Conservation (phyloP, 1,140 invertebrate genomes). For the Calycopis cecrops region DNA sequence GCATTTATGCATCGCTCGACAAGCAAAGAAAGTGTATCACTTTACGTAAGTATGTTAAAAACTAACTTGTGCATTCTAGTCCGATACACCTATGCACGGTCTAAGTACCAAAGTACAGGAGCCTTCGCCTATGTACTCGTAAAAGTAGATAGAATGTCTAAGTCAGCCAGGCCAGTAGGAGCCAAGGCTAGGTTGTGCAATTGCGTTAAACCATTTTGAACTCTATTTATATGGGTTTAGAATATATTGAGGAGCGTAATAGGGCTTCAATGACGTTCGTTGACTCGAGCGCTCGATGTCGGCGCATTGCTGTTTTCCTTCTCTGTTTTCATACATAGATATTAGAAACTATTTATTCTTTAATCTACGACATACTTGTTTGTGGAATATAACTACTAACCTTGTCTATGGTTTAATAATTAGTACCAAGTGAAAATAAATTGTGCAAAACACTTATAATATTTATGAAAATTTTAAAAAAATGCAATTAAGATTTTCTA, state of each 20-base stretch:
- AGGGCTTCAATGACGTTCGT: slow-evolving; percentile 71
- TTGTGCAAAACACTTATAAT: too few relatives aligned
- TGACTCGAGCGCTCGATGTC: slow-evolving; percentile 72
- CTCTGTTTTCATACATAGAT: slow-evolving; percentile 72
- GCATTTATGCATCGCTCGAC: background rate
- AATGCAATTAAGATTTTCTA: too few relatives aligned
- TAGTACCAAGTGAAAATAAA: background rate
- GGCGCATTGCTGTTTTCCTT: slow-evolving; percentile 73
- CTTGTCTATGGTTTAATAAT: slow-evolving; percentile 22
- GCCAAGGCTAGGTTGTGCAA: slow-evolving; percentile 69
- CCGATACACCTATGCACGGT: slow-evolving; percentile 46
- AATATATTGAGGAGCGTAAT: slow-evolving; percentile 32
- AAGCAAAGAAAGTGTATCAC: slow-evolving; percentile 27
- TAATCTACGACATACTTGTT: slow-evolving; percentile 31
- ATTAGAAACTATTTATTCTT: slow-evolving; percentile 66
- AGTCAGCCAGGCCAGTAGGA: slow-evolving; percentile 73
- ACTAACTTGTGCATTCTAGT: slow-evolving; percentile 39
- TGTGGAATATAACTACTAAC: slow-evolving; percentile 30
- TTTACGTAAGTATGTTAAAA: slow-evolving; percentile 36
- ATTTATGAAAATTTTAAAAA: too few relatives aligned
- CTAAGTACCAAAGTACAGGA: slow-evolving; percentile 61
- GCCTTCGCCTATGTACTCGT: slow-evolving; percentile 70
- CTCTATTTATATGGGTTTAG: slow-evolving; percentile 32
- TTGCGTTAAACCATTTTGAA: slow-evolving; percentile 31
- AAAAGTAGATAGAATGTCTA: slow-evolving; percentile 76